Base-by-base conservation (phyloP, 2,113 vertebrate species). In the Tringa solitaria region DNA sequence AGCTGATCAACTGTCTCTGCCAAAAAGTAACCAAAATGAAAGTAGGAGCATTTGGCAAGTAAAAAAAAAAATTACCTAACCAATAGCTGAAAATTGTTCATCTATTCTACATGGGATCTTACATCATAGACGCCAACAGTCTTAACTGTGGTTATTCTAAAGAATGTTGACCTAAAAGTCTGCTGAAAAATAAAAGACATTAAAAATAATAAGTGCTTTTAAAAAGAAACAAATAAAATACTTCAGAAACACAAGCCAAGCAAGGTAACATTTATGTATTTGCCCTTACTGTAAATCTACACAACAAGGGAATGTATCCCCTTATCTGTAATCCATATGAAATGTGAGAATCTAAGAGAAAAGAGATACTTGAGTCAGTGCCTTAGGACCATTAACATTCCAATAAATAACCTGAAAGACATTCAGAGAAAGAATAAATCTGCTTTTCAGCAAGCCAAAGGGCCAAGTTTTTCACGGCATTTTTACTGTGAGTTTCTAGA, bases 21-120 rank as follows among this genome's bases (percentile, higher is more conserved):
- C 96, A 96, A 81, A 92, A 92, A 5, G 51, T 72, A 94, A 70
- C 53, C 87, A 35, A 89, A 91, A 78, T 35, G 51, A 59, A 95
- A 91, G 20, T 27, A 51, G 46, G 39, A 82, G 18, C 77, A 85
- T 89, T 86, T 93, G 78, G 76, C 70, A 90, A 75, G 22, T 61
- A 50, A 61, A 57, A 75, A 50, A 73, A 74, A 22, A 50, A 26
- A 56, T 33, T 30, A 75, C 37, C 80, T 37, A 63, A 87, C 41
- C 48, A 76, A 26, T 60, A 65, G 35, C 12, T 84, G 41, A 54
- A 94, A 92, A 76, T 19, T 67, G 10, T 86, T 86, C 37, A n/a
- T 50, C 54, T 77, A 14, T 87, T 50, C 43, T 70, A 33, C 30
- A 50, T 39, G 26, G 53, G 9, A 79, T 50, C 10, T 73, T 79